These are phyloP conservation scores for Psettodes erumei DNA, from an alignment of 2,113 vertebrate species.

Conservation along the genomic window DNA sequence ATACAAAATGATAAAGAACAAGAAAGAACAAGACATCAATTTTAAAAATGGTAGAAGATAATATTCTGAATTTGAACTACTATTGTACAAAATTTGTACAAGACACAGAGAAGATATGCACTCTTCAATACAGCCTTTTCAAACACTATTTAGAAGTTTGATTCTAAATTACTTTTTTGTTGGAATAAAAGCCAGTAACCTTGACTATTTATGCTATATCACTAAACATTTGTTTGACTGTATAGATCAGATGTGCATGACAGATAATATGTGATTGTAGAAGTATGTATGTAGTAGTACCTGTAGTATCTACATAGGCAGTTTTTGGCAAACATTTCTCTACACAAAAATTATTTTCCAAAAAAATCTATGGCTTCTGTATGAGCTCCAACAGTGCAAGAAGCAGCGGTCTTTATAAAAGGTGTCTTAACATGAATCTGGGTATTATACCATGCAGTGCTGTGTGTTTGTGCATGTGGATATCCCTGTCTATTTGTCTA, in stretches of 20 bases:
- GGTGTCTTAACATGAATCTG: conserved; percentile 59
- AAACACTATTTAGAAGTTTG: not conserved
- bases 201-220: conserved; percentile 12
- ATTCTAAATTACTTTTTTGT: no score
- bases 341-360: conserved; percentile 7
- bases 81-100: not conserved
- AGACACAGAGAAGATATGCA: not conserved
- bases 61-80: no score
- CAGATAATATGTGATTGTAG: conserved; percentile 26
- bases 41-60: not conserved
- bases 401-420: conserved; percentile 71
- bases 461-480: conserved; percentile 48
- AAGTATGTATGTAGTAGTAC: no score
- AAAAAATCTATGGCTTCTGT: conserved; percentile 39
- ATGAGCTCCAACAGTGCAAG: conserved; percentile 69
- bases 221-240: conserved; percentile 20
- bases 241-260: not conserved
- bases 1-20: not conserved
- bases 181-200: not conserved
- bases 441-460: conserved; percentile 45
- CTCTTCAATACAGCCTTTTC: not conserved
- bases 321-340: conserved; percentile 48
- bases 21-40: not conserved
- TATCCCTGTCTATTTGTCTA: conserved; percentile 59
- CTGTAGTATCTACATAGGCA: conserved; percentile 40